Evolutionary conservation across 2,113 vertebrate genomes (phyloP), one percentile per base, ranked within the genome.

Genomic region (Atractosteus spatula): DNA sequence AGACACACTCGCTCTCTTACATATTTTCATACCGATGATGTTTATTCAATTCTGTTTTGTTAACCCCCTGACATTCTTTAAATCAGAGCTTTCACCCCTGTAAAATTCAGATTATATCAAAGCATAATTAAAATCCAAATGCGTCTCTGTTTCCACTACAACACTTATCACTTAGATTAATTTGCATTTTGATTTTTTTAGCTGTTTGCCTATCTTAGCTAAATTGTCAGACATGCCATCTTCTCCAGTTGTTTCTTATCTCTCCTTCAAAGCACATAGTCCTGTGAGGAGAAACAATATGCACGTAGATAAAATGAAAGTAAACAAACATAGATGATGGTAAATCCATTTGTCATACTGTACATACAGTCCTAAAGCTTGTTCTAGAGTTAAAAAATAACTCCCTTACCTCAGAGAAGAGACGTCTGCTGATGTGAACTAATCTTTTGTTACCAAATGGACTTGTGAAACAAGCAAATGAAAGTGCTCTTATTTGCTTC

Each of bases 51-150:
- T 65, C n/a, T 59, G 57, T 59, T 6, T 8, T 16, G n/a, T 65
- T 65, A 65, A 16, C 29, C 62, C 62, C 62, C 13, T 41, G 17
- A 41, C n/a, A 29, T 65, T 43, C 62, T 43, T 65, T n/a, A 65
- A 6, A 65, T 65, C 62, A 65, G 62, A 65, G 62, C 62, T 65
- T 3, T 65, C 41, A 17, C 62, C n/a, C 62, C 41, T 65, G 62
- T 29, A 65, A 65, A 65, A 16, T 65, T 11, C 7, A 41, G 29
- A 65, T 65, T 12, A 29, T 10, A 65, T 12, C 62, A 65, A 65
- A 65, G 41, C 62, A 41, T 65, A 65, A 65, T 65, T 65, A 65
- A 65, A 65, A 65, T 17, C 8, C 62, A 29, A 65, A 65, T 65
- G 29, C 10, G 62, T 65, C 41, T 65, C 62, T 10, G 62, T 12